Conservation (phyloP, 2,113 vertebrate species). For the Rhizomys pruinosus region DNA sequence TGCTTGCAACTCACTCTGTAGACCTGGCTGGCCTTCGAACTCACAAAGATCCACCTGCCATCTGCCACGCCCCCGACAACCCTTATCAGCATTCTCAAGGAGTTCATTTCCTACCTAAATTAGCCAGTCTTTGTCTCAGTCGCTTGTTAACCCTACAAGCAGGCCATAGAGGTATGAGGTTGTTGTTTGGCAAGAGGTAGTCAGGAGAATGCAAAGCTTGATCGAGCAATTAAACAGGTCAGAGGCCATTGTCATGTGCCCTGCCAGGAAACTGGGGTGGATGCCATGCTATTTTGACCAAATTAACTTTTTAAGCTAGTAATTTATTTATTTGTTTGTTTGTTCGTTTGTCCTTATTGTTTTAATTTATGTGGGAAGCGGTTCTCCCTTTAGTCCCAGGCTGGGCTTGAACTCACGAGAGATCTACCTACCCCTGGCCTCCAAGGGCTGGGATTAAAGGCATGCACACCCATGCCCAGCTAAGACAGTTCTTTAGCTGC, state of each 20-base stretch:
- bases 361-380: too few species aligned
- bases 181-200: neutral
- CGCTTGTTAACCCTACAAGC: neutral
- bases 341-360: too few species aligned
- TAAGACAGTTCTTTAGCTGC: too few species aligned
- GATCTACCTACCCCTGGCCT: too few species aligned
- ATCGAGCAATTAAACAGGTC: neutral
- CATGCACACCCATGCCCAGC: neutral
- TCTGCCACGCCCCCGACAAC: too few species aligned
- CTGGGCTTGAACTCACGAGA: too few species aligned
- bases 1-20: too few species aligned
- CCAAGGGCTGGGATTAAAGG: too few species aligned
- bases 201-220: neutral
- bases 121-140: neutral
- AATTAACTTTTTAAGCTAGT: neutral
- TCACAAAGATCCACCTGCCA: too few species aligned
- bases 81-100: neutral
- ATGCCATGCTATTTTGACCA: neutral
- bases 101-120: neutral
- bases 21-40: too few species aligned
- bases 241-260: neutral
- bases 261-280: neutral
- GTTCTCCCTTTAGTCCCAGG: too few species aligned
- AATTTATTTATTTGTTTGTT: too few species aligned
- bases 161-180: neutral